Conservation (phyloP, 2,888 invertebrate species). For the Hydriomena furcata region DNA sequence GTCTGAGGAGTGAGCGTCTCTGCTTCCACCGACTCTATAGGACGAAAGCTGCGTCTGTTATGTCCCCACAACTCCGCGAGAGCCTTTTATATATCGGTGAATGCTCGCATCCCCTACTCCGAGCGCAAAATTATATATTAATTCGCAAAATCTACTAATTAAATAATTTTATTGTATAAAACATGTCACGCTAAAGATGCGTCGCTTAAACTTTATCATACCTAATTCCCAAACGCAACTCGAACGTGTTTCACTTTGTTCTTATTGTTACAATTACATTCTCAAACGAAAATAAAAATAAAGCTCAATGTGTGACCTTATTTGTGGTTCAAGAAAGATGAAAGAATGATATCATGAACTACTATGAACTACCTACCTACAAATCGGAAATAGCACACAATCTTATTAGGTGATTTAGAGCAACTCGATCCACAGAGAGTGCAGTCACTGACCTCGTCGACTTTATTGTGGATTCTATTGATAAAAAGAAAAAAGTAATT, state of each 20-base stretch:
- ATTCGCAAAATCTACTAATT: conserved; percentile 47
- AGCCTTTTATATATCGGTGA: conserved; percentile 77
- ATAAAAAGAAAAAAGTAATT: too few species aligned
- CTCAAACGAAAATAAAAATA: conserved; percentile 13
- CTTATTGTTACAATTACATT: conserved; percentile 17
- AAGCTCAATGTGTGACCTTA: background rate
- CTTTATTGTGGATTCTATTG: too few species aligned
- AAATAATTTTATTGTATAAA: conserved; percentile 25
- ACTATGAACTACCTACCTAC: conserved; percentile 9
- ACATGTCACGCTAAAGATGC: background rate
- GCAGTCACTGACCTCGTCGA: too few species aligned
- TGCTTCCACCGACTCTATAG: conserved; percentile 46
- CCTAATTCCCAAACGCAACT: background rate
- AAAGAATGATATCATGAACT: background rate
- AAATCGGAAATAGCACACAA: conserved; percentile 17
- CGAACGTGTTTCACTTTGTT: background rate
- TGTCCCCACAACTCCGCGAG: conserved; percentile 46
- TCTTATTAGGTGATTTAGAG: too few species aligned
- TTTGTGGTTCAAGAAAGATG: background rate
- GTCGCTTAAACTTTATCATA: background rate
- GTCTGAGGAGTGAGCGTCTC: conserved; percentile 52
- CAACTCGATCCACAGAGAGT: too few species aligned
- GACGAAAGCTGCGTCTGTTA: conserved; percentile 55
- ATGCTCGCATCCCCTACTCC: conserved; percentile 71
- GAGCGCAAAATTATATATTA: conserved; percentile 39